Evolutionary conservation across 2,888 invertebrate species (phyloP).

Genomic region (Morpho helenor): DNA sequence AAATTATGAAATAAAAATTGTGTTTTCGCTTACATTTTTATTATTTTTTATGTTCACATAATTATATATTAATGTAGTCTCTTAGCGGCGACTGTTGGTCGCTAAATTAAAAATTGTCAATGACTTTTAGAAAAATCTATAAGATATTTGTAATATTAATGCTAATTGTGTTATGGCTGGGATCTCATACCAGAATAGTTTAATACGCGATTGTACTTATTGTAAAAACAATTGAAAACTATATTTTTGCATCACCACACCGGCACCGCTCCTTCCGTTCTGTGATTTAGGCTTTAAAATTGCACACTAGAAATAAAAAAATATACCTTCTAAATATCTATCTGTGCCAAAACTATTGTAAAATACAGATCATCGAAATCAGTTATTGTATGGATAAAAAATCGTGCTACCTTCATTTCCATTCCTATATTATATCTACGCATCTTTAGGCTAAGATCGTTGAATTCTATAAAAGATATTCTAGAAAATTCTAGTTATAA

Average conservation of each 20-base stretch:
- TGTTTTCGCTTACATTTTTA: too few relatives aligned
- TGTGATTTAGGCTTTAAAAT: slow-evolving; percentile 71
- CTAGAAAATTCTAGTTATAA: slow-evolving; percentile 52
- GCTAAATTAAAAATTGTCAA: slow-evolving; percentile 61
- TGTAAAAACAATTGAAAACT: slow-evolving; percentile 40
- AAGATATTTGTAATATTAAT: slow-evolving; percentile 34
- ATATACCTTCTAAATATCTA: slow-evolving; percentile 44
- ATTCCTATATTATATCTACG: slow-evolving; percentile 17
- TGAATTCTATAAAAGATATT: slow-evolving; percentile 30
- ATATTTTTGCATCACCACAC: slow-evolving; percentile 70
- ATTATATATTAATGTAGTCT: background rate
- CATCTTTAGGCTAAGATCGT: slow-evolving; percentile 43
- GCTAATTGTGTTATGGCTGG: slow-evolving; percentile 44
- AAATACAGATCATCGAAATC: slow-evolving; percentile 31
- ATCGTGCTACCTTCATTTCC: slow-evolving; percentile 25
- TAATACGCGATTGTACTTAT: slow-evolving; percentile 54
- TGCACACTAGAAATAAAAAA: slow-evolving; percentile 48
- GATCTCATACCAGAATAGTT: slow-evolving; percentile 27
- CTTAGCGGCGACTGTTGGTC: background rate
- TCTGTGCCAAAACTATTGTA: slow-evolving; percentile 65
- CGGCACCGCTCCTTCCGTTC: slow-evolving; percentile 69
- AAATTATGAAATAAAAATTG: too few relatives aligned
- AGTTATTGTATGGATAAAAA: slow-evolving; percentile 26
- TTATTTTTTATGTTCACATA: too few relatives aligned
- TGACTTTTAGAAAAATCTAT: slow-evolving; percentile 44